These are phyloP conservation scores for Horisme vitalbata DNA, from an alignment of 2,888 invertebrate species.

Conservation along the genomic window DNA sequence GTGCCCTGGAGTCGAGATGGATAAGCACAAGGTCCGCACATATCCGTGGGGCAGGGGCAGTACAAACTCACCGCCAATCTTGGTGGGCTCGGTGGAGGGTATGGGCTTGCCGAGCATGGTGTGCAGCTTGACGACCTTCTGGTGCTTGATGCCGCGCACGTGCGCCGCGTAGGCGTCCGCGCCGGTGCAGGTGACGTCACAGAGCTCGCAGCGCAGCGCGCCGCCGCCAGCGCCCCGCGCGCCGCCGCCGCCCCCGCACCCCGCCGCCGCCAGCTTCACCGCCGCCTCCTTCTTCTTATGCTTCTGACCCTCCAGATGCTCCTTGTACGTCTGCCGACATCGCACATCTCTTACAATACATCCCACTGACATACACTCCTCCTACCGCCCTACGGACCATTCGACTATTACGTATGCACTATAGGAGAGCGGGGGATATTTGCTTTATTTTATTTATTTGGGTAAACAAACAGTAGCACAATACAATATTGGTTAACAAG, in stretches of 20 bases:
- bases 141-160: constrained; percentile 23
- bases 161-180: constrained; percentile 93
- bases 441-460: too few relatives aligned
- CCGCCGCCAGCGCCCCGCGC: constrained; percentile 65
- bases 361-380: too few relatives aligned
- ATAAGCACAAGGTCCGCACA: too few relatives aligned
- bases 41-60: too few relatives aligned
- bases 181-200: constrained; percentile 99
- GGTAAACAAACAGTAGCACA: too few relatives aligned
- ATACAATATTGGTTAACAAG: too few relatives aligned
- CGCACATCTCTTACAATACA: too few relatives aligned
- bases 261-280: constrained; percentile 79
- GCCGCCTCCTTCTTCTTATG: constrained; percentile 98
- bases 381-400: too few relatives aligned
- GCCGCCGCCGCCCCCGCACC: constrained; percentile 33
- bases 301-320: constrained; percentile 99
- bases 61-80: constrained; percentile 77
- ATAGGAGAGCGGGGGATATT: too few relatives aligned
- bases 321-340: constrained; percentile 84
- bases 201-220: constrained; percentile 95
- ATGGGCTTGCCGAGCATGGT: constrained; percentile 99
- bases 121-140: constrained; percentile 93
- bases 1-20: too few relatives aligned
- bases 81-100: constrained; percentile 96
- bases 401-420: too few relatives aligned